Base-by-base conservation (phyloP, 2,888 invertebrate species). In the Idaea dimidiata region DNA sequence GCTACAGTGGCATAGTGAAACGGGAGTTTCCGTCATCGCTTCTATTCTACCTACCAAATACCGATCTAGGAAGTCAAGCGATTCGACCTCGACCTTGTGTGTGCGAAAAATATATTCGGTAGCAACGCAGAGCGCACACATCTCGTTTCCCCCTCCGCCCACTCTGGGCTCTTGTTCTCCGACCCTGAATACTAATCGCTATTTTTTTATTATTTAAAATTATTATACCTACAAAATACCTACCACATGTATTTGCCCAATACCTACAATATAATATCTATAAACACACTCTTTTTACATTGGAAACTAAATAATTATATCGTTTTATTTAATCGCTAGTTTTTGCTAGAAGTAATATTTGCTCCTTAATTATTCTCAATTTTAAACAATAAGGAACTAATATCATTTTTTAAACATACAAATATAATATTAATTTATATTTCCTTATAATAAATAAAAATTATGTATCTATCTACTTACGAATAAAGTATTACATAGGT, bases 11-110 rank as follows among this genome's bases (percentile, higher is more conserved):
- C 72, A 66, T 70, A 66, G 71, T 79, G 75, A 57, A 55, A 54
- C 61, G 62, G 66, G 68, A 70, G 70, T 66, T 65, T 64, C 68
- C 58, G 62, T 54, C 59, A 16, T 54, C 77, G 71, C 81, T 56
- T 14, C 56, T 77, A 80, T 82, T 82, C 75, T 80, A 69, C 68
- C 77, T 64, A 66, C 67, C 66, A 68, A 76, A 75, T 72, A 72
- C 75, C 83, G 85, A 84, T 88, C 88, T 89, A 91, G 91, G 91
- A 92, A 92, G 90, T 91, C 87, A 88, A 91, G 80, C 82, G 82
- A 81, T 85, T 77, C 77, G 84, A 83, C 91, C 91, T 89, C 87
- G 89, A 89, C 90, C 91, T 91, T 91, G 88, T 80, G 71, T 80
- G 77, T 85, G 89, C 87, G 87, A 89, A 91, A 87, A 91, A 85